phyloP scores from a whole-genome alignment of 2,113 vertebrate species.

The Diadophis punctatus region DNA sequence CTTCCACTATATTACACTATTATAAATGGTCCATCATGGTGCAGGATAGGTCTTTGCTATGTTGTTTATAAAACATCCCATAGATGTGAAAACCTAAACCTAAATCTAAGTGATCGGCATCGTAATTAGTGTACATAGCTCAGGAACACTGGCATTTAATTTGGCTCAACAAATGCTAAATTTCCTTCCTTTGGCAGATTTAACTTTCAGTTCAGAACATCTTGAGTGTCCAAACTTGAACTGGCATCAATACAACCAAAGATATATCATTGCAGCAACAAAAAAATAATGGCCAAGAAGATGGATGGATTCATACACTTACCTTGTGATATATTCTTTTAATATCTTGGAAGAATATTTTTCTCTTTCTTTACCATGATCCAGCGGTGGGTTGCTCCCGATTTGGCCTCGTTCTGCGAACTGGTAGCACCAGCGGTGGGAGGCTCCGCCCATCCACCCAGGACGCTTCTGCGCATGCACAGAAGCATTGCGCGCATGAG shows the following conservation, averaged over 20 bases:
- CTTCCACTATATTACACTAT: slow-evolving; percentile 1
- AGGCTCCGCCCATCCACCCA: too few relatives aligned
- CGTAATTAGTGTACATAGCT: not conserved
- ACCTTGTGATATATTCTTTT: not conserved
- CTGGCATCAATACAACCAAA: not conserved
- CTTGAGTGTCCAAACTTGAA: not conserved
- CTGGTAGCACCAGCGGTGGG: too few relatives aligned
- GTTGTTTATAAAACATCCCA: not conserved
- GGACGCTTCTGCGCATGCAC: too few relatives aligned
- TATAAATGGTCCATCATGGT: not conserved
- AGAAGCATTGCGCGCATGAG: too few relatives aligned
- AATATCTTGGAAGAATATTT: not conserved
- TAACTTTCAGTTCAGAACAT: not conserved
- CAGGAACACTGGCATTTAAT: not conserved
- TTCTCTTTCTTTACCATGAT: too few relatives aligned
- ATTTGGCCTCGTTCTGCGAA: too few relatives aligned
- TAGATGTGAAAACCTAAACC: slow-evolving; percentile 14
- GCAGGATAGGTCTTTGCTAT: not conserved
- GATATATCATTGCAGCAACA: not conserved
- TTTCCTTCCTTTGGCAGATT: not conserved
- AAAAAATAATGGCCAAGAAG: not conserved
- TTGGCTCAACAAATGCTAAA: slow-evolving; percentile 6
- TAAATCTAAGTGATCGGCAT: slow-evolving; percentile 9
- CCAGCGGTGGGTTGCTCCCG: too few relatives aligned
- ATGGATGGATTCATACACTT: not conserved